These are phyloP conservation scores for Solea solea DNA, from an alignment of 2,113 vertebrate species.

Conservation along the genomic window DNA sequence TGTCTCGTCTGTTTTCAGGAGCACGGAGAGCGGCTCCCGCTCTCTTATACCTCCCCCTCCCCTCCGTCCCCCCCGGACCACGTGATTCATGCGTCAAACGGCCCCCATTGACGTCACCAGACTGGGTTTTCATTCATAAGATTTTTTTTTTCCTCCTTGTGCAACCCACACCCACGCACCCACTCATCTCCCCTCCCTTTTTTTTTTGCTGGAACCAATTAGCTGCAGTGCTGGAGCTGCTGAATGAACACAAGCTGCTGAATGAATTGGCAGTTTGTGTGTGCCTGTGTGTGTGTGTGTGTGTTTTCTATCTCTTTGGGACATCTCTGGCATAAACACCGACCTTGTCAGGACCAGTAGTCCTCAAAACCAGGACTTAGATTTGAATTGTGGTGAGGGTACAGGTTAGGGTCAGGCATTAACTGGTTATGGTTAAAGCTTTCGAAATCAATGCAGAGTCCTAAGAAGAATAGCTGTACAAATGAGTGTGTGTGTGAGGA, in stretches of 20 bases:
- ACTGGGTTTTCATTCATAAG: conserved; percentile 69
- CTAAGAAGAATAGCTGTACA: too few species aligned
- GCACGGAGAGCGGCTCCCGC: conserved; percentile 46
- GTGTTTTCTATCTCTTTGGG: too few species aligned
- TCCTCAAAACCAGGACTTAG: too few species aligned
- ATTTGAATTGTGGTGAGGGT: too few species aligned
- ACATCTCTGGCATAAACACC: too few species aligned
- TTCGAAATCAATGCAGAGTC: too few species aligned
- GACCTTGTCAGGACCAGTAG: too few species aligned
- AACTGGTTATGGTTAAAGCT: too few species aligned
- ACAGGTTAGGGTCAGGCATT: too few species aligned
- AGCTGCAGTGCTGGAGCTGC: conserved; percentile 43
- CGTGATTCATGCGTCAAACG: conserved; percentile 70
- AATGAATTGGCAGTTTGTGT: conserved; percentile 29
- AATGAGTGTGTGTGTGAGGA: too few species aligned
- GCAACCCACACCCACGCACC: background rate
- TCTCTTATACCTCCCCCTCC: conserved; percentile 48
- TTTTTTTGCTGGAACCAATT: conserved; percentile 31
- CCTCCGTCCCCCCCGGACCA: conserved; percentile 38
- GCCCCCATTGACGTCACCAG: conserved; percentile 71
- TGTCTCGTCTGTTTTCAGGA: conserved; percentile 41
- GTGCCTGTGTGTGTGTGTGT: too few species aligned
- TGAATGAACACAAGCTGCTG: conserved; percentile 40
- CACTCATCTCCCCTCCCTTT: background rate
- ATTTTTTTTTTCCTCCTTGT: conserved; percentile 16